Base-by-base conservation (phyloP, 2,888 invertebrate genomes). In the Eupithecia pulchellata region DNA sequence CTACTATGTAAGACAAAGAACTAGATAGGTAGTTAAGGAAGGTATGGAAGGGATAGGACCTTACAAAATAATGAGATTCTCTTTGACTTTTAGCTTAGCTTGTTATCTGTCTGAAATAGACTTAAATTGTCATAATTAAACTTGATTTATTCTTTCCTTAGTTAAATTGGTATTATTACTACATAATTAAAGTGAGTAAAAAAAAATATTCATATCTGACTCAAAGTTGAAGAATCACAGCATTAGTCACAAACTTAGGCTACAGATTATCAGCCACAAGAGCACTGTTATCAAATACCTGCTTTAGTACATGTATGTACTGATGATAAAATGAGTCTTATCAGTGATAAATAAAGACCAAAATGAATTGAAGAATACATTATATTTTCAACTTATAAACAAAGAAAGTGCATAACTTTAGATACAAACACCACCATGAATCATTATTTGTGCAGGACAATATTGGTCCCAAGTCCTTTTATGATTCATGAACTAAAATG, bases 361-460 rank as follows among this genome's bases (percentile, higher is more conserved):
- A 68, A 80, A 73, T 77, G 52, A 67, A 61, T 70, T 84, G 77
- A 82, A 82, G 85, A 87, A 89, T 88, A 88, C 83, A 88, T 86
- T 60, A 86, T 86, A 68, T 86, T 89, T 88, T 82, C 79, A 80
- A 87, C 86, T 87, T 81, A 86, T 47, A 36, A 69, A 67, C 69
- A 64, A 81, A 85, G 83, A 87, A 83, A 83, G 86, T 84, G 81
- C 79, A 84, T 77, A 32, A 80, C 77, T 82, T 78, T 81, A 81
- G 74, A 85, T 82, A 82, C 78, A 81, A 85, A 81, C 84, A 74
- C 72, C 68, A 65, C 32, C 36, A 67, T 64, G 58, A 68, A 57
- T 14, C 47, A 58, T 67, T 47, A 75, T 76, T 72, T 75, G 79
- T 71, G 76, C 68, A 65, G 76, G 75, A 75, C 78, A 79, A 77